phyloP scores from a whole-genome alignment of 2,113 vertebrate genomes.

The Eubucco bourcierii region DNA sequence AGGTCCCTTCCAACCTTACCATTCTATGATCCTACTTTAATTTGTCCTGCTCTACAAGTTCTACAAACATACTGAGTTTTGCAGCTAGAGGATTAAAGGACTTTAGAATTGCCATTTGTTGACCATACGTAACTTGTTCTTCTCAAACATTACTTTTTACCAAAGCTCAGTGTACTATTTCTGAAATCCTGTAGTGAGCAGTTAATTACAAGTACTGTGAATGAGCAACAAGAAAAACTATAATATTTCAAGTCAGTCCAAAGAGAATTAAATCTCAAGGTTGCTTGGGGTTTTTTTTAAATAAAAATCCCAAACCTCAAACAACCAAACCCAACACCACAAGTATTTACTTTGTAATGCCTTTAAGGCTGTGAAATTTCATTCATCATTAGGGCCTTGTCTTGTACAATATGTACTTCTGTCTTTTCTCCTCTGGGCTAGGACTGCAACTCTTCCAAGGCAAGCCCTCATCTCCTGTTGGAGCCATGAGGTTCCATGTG shows the following conservation, averaged over 20 bases:
- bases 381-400: rapidly evolving
- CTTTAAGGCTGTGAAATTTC: not conserved
- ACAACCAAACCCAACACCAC: not conserved
- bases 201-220: not conserved
- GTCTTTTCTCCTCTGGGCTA: not conserved
- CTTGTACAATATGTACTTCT: not conserved
- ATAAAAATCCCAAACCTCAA: not conserved
- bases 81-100: not conserved
- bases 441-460: not conserved
- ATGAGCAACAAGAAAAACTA: not conserved
- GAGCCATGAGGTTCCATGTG: not conserved
- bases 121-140: not conserved
- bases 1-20: no score
- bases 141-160: not conserved
- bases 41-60: not conserved
- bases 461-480: not conserved
- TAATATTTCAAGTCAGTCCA: not conserved
- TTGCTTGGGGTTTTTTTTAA: not conserved
- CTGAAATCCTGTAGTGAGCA: not conserved
- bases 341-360: not conserved
- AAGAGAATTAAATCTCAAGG: not conserved
- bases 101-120: not conserved
- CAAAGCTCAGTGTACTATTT: not conserved
- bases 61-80: not conserved
- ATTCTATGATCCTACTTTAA: not conserved